Percentiles rank a stretch among this genome's conserved stretches.
Evolutionary conservation across 2,113 vertebrate species (phyloP).

Genomic region (Stegastes partitus): DNA sequence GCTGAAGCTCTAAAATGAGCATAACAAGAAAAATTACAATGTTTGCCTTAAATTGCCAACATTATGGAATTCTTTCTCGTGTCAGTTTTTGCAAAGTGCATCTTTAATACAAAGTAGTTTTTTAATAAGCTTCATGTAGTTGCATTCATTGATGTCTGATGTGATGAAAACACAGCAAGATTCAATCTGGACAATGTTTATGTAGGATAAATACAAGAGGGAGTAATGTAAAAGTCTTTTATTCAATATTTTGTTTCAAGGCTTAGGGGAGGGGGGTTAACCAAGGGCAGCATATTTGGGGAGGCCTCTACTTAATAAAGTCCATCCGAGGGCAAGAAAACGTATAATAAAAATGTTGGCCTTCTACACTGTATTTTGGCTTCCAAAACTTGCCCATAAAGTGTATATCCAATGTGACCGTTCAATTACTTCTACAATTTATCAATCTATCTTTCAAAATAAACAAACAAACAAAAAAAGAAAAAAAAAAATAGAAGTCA

Average conservation of each 20-base stretch:
- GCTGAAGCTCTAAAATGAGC: too few relatives aligned
- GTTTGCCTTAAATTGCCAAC: not conserved
- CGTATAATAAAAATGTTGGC: slow-evolving; percentile 80
- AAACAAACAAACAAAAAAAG: slow-evolving; percentile 27
- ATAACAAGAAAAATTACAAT: too few relatives aligned
- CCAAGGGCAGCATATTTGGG: slow-evolving; percentile 59
- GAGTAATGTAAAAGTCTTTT: slow-evolving; percentile 84
- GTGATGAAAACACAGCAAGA: not conserved
- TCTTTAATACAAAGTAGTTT: too few relatives aligned
- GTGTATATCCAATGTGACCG: slow-evolving; percentile 57
- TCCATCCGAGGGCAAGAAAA: slow-evolving; percentile 68
- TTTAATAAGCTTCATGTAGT: not conserved
- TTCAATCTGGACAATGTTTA: not conserved
- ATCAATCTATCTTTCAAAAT: slow-evolving; percentile 71
- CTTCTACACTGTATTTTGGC: slow-evolving; percentile 80
- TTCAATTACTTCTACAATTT: slow-evolving; percentile 66
- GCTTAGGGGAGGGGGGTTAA: slow-evolving; percentile 62
- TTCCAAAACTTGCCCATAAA: slow-evolving; percentile 72
- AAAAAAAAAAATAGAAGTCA: slow-evolving; percentile 67
- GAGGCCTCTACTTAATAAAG: slow-evolving; percentile 72
- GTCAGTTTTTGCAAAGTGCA: too few relatives aligned
- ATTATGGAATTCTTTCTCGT: too few relatives aligned
- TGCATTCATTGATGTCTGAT: not conserved
- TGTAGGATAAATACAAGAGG: slow-evolving; percentile 47
- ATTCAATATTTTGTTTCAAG: slow-evolving; percentile 83